Conservation (phyloP, 2,888 invertebrate genomes). For the Drosophila maculinotata region DNA sequence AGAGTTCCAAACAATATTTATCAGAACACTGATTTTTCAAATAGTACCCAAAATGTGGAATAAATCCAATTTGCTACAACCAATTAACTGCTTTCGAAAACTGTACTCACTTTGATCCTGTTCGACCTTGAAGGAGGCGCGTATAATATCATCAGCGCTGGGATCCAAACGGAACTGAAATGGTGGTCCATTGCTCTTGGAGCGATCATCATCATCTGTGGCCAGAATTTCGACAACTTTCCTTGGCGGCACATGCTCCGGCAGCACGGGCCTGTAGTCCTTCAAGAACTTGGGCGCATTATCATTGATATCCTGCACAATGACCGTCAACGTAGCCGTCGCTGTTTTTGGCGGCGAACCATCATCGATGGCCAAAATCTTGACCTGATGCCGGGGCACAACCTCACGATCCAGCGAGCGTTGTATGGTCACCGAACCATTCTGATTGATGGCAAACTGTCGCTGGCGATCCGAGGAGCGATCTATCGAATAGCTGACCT, state of each 20-base stretch:
- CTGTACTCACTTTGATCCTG: constrained; percentile 94
- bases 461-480: constrained; percentile 96
- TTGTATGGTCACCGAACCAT: constrained; percentile 97
- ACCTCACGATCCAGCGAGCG: constrained; percentile 96
- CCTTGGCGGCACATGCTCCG: constrained; percentile 95
- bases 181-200: constrained; percentile 98
- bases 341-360: constrained; percentile 97
- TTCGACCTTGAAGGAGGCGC: constrained; percentile 97
- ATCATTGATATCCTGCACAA: constrained; percentile 97
- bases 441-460: constrained; percentile 97
- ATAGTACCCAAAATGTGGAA: too few species aligned
- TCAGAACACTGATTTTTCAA: too few species aligned
- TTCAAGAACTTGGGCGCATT: constrained; percentile 97
- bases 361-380: constrained; percentile 97
- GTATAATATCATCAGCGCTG: constrained; percentile 96
- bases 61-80: too few species aligned
- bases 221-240: constrained; percentile 97
- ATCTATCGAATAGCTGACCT: constrained; percentile 96
- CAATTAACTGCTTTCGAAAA: not conserved
- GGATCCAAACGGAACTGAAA: constrained; percentile 97
- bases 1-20: too few species aligned
- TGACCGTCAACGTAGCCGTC: constrained; percentile 96
- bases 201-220: constrained; percentile 96
- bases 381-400: constrained; percentile 97
- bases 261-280: constrained; percentile 96